Conservation (phyloP, 2,113 vertebrate genomes). For the Siphamia tubifer region DNA sequence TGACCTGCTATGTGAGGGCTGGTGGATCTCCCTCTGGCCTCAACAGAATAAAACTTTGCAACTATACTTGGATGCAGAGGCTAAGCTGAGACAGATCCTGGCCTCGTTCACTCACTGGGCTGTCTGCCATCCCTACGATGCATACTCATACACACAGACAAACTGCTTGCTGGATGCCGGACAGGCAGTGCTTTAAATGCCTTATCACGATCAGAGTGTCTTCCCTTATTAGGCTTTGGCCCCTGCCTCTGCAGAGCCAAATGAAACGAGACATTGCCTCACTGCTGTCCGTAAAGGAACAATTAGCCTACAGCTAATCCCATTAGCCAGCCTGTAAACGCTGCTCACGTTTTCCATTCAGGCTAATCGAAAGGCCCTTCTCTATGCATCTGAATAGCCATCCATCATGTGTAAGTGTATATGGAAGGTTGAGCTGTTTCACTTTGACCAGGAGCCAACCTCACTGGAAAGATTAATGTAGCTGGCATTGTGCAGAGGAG, state of each 20-base stretch:
- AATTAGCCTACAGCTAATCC: constrained; percentile 78
- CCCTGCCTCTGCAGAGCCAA: constrained; percentile 57
- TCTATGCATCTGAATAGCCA: constrained; percentile 58
- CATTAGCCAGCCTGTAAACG: constrained; percentile 71
- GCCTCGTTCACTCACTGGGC: constrained; percentile 65
- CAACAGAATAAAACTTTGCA: constrained; percentile 47
- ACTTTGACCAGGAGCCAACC: constrained; percentile 59
- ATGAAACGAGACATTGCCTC: constrained; percentile 76
- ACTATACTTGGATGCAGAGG: constrained; percentile 60
- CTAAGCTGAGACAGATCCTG: constrained; percentile 59
- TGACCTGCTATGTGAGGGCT: constrained; percentile 9
- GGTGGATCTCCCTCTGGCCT: constrained; percentile 31
- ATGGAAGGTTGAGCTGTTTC: constrained; percentile 52
- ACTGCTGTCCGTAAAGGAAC: constrained; percentile 67
- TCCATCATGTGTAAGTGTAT: constrained; percentile 71
- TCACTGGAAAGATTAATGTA: constrained; percentile 68
- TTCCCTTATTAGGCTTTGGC: constrained; percentile 79
- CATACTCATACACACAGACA: constrained; percentile 27
- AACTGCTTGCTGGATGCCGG: constrained; percentile 41
- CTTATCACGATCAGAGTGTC: constrained; percentile 76
- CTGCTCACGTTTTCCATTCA: constrained; percentile 72
- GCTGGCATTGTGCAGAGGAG: constrained; percentile 56
- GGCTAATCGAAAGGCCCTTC: constrained; percentile 68
- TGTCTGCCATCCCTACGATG: constrained; percentile 62
- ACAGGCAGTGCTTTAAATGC: constrained; percentile 67